Evolutionary conservation across 1,140 invertebrate species (phyloP).

Genomic region (Lanistes nyassanus): DNA sequence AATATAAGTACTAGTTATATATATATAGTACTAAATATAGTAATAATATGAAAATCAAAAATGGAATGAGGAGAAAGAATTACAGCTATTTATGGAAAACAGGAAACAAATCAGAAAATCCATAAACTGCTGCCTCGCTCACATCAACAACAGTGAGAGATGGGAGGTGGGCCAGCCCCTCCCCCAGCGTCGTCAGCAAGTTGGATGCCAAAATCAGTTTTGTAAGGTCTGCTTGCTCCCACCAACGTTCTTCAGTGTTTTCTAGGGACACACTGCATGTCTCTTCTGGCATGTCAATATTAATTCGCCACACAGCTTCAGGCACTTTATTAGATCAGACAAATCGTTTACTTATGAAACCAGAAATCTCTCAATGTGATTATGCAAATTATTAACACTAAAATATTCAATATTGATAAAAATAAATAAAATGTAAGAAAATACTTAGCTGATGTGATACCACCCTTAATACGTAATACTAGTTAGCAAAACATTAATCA

Average conservation of each 20-base stretch:
- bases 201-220: conserved; percentile 86
- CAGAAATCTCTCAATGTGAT: not conserved
- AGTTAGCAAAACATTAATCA: not conserved
- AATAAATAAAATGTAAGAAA: not conserved
- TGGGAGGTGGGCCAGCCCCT: conserved; percentile 76
- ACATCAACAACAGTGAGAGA: conserved; percentile 80
- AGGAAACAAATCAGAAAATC: not conserved
- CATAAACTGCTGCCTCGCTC: conserved; percentile 60
- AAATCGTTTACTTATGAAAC: not conserved
- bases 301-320: conserved; percentile 82
- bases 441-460: not conserved
- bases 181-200: conserved; percentile 74
- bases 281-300: conserved; percentile 77
- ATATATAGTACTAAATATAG: no score
- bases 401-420: not conserved
- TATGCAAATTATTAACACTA: not conserved
- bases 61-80: no score
- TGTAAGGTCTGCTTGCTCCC: conserved; percentile 83
- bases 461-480: not conserved
- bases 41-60: no score
- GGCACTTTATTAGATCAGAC: conserved; percentile 74
- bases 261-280: conserved; percentile 72
- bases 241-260: conserved; percentile 81
- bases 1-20: no score
- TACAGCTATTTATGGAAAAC: not conserved